Conservation (phyloP, 2,888 invertebrate genomes). For the Meghimatium bilineatum region DNA sequence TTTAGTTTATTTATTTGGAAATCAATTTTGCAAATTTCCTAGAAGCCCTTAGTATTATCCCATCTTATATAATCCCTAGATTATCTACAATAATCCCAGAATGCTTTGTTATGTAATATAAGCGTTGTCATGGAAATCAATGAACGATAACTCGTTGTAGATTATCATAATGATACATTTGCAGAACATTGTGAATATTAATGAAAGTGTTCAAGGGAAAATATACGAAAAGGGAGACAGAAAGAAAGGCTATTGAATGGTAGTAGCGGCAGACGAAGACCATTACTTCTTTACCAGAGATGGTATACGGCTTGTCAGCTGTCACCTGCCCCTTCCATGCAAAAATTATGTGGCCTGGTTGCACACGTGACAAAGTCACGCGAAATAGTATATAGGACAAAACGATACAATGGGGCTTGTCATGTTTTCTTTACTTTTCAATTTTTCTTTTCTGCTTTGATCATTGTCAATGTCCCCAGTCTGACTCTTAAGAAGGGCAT, state of each 20-base stretch:
- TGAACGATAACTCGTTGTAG: neutral
- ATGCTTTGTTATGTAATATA: neutral
- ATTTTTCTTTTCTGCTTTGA: neutral
- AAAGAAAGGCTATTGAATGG: neutral
- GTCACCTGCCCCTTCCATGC: neutral
- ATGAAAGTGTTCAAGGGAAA: neutral
- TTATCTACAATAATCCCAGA: neutral
- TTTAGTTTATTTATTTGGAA: too few relatives aligned
- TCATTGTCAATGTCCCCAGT: neutral
- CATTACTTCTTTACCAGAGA: neutral
- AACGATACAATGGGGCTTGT: neutral
- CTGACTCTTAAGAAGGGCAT: neutral
- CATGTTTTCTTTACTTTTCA: neutral
- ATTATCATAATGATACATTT: neutral
- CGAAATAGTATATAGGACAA: too few relatives aligned
- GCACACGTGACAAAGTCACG: neutral
- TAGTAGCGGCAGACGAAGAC: neutral
- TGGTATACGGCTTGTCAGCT: neutral
- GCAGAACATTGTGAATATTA: neutral
- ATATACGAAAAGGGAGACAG: neutral
- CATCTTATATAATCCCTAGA: too few relatives aligned
- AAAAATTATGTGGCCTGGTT: neutral
- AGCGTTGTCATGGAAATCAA: neutral
- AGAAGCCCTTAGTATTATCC: too few relatives aligned
- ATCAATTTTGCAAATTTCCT: too few relatives aligned